Conservation (phyloP, 2,888 invertebrate genomes). For the Parascotia fuliginaria region DNA sequence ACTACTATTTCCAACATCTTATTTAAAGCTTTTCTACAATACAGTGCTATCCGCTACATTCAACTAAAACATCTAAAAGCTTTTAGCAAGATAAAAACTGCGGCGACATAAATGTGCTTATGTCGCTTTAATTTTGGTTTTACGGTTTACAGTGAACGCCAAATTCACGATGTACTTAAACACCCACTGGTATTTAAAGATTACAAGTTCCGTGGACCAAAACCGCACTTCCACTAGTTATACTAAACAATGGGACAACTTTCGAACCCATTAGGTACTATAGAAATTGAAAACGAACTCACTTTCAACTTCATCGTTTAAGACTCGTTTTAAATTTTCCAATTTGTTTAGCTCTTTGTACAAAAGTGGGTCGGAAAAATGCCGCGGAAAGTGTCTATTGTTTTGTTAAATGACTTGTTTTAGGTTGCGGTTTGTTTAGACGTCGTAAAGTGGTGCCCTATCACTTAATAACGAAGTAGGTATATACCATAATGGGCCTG, state of each 20-base stretch:
- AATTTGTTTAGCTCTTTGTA: slow-evolving; percentile 7
- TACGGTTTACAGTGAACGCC: background rate
- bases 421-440: background rate
- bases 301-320: slow-evolving; percentile 30
- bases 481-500: no score
- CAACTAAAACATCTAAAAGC: no score
- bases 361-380: slow-evolving; percentile 14
- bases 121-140: no score
- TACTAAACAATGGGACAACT: slow-evolving; percentile 31
- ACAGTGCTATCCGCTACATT: no score
- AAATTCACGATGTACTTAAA: background rate
- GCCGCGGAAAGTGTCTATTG: slow-evolving; percentile 7
- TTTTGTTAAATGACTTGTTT: background rate
- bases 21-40: no score
- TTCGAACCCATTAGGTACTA: slow-evolving; percentile 19
- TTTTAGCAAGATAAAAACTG: no score
- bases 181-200: background rate
- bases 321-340: slow-evolving; percentile 10
- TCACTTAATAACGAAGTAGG: no score
- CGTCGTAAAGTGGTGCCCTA: no score
- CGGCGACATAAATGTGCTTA: no score
- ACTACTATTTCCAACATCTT: no score
- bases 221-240: slow-evolving; percentile 2
- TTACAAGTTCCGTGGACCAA: background rate
- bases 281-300: slow-evolving; percentile 36